Base-by-base conservation (phyloP, 2,113 vertebrate genomes). In the Sander lucioperca region DNA sequence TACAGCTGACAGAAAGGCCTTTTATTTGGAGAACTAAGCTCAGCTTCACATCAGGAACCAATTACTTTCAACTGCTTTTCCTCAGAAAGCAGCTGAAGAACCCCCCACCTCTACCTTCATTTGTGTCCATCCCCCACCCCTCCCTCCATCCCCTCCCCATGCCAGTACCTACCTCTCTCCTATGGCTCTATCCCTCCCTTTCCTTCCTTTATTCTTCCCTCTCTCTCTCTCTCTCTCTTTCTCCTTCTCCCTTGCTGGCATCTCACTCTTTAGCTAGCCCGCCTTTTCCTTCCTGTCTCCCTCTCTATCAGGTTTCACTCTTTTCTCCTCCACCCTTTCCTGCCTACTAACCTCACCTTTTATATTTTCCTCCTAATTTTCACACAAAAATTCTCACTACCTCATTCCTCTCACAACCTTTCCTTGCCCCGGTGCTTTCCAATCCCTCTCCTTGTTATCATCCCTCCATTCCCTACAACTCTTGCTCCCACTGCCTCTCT, bases 31-130 rank as follows among this genome's bases (percentile, higher is more conserved):
- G 90, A 87, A 87, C 69, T 87, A 68, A 87, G 91, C 91, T 88
- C 86, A 93, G 91, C 89, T 93, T 94, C 87, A 95, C 95, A 96
- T 96, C 79, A 94, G 94, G 95, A 95, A 96, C 83, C 94, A 94
- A 95, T 96, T 96, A 95, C 74, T 58, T 86, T 75, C 81, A 84
- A 86, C 79, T 87, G 77, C 80, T 77, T 43, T 71, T 77, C 79
- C 76, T 67, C 84, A 47, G 25, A 81, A 72, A 85, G 80, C 77
- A 89, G 78, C 86, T 72, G 80, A 79, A 80, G 56, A 82, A 58
- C 78, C 50, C 56, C 70, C 56, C 70, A 63, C 79, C 68, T 59
- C 76, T 65, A 61, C 84, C 70, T 67, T 78, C 74, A 51, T 47
- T 69, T 80, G 12, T 53, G 65, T 82, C 77, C 87, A 76, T 56